Evolutionary conservation across 1,140 invertebrate genomes (phyloP).

Genomic region (Drosophila carrolli): DNA sequence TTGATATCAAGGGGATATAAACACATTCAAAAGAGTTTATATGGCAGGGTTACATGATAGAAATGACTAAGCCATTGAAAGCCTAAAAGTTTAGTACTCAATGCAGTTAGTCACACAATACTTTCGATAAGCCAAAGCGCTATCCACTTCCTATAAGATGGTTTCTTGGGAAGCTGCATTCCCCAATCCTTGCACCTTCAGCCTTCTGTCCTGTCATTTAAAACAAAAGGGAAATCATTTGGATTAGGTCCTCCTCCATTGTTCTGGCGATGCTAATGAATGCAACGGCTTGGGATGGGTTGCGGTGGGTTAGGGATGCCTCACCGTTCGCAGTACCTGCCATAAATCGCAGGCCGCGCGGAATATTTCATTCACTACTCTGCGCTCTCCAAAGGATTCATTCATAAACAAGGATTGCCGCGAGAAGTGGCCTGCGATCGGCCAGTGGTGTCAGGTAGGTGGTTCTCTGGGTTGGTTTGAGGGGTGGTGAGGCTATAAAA

Average conservation of each 20-base stretch:
- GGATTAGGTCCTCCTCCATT: conserved; percentile 69
- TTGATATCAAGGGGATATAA: no score
- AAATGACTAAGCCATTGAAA: no score
- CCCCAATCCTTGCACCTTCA: conserved; percentile 21
- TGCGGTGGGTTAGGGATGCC: conserved; percentile 39
- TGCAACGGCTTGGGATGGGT: conserved; percentile 48
- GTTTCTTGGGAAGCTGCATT: neutral
- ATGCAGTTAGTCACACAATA: neutral
- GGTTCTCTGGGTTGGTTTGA: conserved; percentile 13
- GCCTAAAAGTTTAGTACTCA: no score
- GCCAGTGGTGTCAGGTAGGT: conserved; percentile 15
- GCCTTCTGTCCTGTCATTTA: conserved; percentile 68
- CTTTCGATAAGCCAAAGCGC: neutral
- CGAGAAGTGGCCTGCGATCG: conserved; percentile 20
- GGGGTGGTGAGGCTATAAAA: conserved; percentile 46
- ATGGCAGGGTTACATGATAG: no score
- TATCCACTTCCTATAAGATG: neutral
- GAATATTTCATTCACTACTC: conserved; percentile 64
- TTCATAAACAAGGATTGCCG: conserved; percentile 68
- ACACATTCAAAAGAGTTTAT: no score
- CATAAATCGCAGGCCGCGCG: conserved; percentile 44
- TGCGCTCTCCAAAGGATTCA: conserved; percentile 45
- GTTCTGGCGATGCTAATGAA: conserved; percentile 70
- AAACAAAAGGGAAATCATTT: conserved; percentile 78
- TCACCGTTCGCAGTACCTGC: conserved; percentile 56